phyloP scores from a whole-genome alignment of 2,797 vertebrate species.

The Echiichthys vipera region DNA sequence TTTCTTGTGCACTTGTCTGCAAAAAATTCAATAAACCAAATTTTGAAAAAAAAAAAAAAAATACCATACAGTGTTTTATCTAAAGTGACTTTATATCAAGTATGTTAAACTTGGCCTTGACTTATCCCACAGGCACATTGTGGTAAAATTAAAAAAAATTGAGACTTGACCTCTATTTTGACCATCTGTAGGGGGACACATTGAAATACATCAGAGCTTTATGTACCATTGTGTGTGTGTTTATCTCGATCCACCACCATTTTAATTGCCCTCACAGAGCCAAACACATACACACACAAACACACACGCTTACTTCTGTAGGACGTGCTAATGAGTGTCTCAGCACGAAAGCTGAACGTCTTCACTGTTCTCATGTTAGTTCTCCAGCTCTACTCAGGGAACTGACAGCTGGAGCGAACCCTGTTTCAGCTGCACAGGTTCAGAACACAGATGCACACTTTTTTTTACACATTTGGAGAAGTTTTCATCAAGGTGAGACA shows the following conservation, averaged over 20 bases:
- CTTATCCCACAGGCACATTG: not conserved
- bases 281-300: conserved; percentile 1
- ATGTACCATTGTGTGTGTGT: conserved; percentile 19
- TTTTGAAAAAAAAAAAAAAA: no score
- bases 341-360: no score
- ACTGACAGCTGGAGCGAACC: conserved; percentile 5
- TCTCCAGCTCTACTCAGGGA: conserved; percentile 4
- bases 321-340: conserved; percentile 40
- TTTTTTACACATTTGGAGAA: not conserved
- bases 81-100: not conserved
- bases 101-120: not conserved
- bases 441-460: not conserved
- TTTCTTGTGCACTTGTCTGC: no score
- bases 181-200: not conserved
- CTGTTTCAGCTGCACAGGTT: not conserved
- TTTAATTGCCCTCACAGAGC: conserved; percentile 64
- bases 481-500: not conserved
- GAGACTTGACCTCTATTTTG: not conserved
- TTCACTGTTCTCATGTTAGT: not conserved
- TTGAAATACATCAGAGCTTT: conserved; percentile 9
- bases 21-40: no score
- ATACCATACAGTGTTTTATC: not conserved
- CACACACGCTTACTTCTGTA: not conserved
- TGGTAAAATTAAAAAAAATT: not conserved
- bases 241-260: conserved; percentile 44